These are phyloP conservation scores for Hyla sarda DNA, from an alignment of 2,113 vertebrate genomes.

Conservation along the genomic window DNA sequence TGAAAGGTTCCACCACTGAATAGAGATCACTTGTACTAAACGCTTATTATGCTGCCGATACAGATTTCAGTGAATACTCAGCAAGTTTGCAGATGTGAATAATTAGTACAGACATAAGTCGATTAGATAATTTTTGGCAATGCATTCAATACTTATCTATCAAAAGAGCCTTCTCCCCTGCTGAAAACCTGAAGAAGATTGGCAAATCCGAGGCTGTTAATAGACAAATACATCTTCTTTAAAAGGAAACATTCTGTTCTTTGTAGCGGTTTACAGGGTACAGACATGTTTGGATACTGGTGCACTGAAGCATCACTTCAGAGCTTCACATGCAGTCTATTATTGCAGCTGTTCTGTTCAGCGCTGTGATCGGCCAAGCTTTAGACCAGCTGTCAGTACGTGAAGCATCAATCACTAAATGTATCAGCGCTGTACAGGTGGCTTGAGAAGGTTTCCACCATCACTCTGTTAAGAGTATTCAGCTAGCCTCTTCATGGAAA, in stretches of 20 bases:
- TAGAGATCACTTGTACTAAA: constrained; percentile 22
- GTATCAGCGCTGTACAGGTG: background rate
- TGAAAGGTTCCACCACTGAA: background rate
- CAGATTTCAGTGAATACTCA: constrained; percentile 24
- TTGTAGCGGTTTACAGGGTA: background rate
- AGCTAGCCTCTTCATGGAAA: background rate
- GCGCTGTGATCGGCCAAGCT: background rate
- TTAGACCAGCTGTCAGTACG: background rate
- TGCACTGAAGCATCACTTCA: background rate
- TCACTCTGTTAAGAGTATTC: background rate
- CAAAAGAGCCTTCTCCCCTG: background rate
- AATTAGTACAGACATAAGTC: constrained; percentile 30
- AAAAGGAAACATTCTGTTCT: background rate
- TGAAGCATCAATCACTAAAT: constrained; percentile 17
- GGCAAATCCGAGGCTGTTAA: background rate
- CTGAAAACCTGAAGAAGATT: background rate
- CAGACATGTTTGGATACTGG: background rate
- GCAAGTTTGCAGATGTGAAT: constrained; percentile 48
- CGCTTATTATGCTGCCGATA: constrained; percentile 4
- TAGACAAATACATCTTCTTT: background rate
- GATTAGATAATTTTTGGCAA: constrained; percentile 41
- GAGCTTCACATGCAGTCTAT: background rate
- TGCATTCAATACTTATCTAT: background rate
- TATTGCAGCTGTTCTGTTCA: background rate
- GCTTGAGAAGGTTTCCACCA: background rate